phyloP scores from a whole-genome alignment of 1,140 invertebrate species.

The Meloidogyne floridensis region DNA sequence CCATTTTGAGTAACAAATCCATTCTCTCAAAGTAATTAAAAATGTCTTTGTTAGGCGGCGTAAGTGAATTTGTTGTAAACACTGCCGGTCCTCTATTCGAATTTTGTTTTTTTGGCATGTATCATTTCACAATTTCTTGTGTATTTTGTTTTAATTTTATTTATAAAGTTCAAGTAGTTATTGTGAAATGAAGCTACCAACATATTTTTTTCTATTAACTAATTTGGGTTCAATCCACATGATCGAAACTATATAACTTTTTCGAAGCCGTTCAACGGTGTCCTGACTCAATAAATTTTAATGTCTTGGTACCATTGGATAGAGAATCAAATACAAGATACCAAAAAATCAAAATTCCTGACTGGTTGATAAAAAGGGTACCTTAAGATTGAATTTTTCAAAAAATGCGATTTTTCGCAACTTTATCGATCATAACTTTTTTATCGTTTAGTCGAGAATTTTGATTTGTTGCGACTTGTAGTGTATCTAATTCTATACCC shows the following conservation, averaged over 20 bases:
- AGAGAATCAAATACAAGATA: too few species aligned
- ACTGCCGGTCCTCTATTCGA: background rate
- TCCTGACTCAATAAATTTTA: too few species aligned
- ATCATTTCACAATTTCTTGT: background rate
- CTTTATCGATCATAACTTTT: too few species aligned
- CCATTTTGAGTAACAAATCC: background rate
- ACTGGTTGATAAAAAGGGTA: too few species aligned
- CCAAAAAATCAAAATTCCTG: too few species aligned
- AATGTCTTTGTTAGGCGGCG: background rate
- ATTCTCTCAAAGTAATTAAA: background rate
- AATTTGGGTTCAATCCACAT: background rate
- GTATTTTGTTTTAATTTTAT: background rate
- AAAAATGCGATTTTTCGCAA: too few species aligned
- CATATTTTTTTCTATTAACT: background rate
- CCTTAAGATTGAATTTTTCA: too few species aligned
- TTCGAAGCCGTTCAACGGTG: too few species aligned
- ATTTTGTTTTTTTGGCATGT: background rate
- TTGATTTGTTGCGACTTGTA: too few species aligned
- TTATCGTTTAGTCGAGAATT: too few species aligned
- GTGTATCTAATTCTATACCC: too few species aligned
- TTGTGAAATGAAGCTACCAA: background rate
- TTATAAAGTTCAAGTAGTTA: background rate
- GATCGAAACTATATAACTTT: background rate
- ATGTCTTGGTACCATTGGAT: too few species aligned
- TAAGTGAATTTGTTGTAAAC: conserved; percentile 3